Conservation (phyloP, 2,888 invertebrate genomes). For the Acronicta alni region DNA sequence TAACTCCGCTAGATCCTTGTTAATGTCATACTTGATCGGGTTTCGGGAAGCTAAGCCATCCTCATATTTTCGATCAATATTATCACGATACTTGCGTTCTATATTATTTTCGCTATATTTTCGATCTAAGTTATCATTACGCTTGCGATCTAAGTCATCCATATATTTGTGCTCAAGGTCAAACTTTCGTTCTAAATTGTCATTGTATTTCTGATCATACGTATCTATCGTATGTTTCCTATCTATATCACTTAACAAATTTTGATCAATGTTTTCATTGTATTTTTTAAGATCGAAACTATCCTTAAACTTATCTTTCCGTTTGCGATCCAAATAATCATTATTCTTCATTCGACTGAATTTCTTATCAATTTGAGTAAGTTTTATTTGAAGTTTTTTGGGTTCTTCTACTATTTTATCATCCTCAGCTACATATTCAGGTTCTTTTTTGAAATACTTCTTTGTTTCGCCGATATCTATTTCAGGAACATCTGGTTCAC, state of each 20-base stretch:
- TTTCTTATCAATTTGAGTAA: slow-evolving; percentile 9
- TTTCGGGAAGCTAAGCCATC: slow-evolving; percentile 14
- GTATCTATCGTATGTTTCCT: background rate
- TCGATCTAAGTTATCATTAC: slow-evolving; percentile 20
- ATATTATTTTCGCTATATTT: slow-evolving; percentile 18
- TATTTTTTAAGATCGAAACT: slow-evolving; percentile 13
- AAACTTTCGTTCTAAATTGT: background rate
- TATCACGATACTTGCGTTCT: background rate
- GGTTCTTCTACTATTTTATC: slow-evolving; percentile 6
- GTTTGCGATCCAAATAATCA: slow-evolving; percentile 23
- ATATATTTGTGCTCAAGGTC: slow-evolving; percentile 25
- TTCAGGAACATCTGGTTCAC: slow-evolving; percentile 23
- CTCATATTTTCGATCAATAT: slow-evolving; percentile 14
- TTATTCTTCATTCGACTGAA: slow-evolving; percentile 4
- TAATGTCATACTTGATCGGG: slow-evolving; percentile 20
- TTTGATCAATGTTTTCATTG: slow-evolving; percentile 33
- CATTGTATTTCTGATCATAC: slow-evolving; percentile 1
- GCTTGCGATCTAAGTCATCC: slow-evolving; percentile 16
- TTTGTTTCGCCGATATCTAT: slow-evolving; percentile 38
- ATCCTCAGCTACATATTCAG: slow-evolving; percentile 9
- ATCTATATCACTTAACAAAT: slow-evolving; percentile 26
- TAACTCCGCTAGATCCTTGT: slow-evolving; percentile 1
- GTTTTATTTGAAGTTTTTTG: slow-evolving; percentile 10
- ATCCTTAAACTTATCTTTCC: slow-evolving; percentile 28
- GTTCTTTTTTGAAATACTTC: slow-evolving; percentile 16